These are phyloP conservation scores for Characodon lateralis DNA, from an alignment of 2,797 vertebrate species.

Conservation along the genomic window DNA sequence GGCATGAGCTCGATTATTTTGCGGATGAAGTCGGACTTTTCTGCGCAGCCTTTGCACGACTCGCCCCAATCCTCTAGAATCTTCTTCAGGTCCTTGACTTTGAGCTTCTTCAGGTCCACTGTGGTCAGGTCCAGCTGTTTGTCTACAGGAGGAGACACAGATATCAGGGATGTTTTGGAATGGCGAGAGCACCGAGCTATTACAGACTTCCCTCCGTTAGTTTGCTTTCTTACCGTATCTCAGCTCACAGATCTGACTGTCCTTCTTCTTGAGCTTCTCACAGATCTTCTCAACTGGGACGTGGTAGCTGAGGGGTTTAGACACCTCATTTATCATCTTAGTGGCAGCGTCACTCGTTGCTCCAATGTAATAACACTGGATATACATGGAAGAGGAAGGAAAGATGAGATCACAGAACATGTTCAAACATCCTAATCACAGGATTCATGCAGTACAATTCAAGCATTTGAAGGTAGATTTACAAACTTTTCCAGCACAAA, in stretches of 20 bases:
- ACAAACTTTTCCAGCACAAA: too few species aligned
- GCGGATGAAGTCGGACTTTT: constrained; percentile 96
- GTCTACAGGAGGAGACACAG: constrained; percentile 72
- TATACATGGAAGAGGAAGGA: background rate
- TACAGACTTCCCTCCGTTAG: background rate
- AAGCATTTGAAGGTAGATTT: too few species aligned
- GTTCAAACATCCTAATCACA: background rate
- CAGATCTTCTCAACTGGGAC: constrained; percentile 94
- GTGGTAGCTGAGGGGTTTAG: constrained; percentile 92
- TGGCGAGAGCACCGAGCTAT: background rate
- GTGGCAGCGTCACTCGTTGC: constrained; percentile 95
- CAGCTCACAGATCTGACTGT: constrained; percentile 95
- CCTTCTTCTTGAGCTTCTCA: constrained; percentile 97
- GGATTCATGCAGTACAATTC: too few species aligned
- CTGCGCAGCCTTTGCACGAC: constrained; percentile 94
- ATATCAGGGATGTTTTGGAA: background rate
- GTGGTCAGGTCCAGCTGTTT: constrained; percentile 94
- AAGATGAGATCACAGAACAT: background rate
- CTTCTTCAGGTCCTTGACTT: constrained; percentile 96
- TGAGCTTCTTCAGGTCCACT: constrained; percentile 93
- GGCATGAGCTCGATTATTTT: constrained; percentile 98
- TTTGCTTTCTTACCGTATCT: constrained; percentile 88
- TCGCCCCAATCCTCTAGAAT: constrained; percentile 97
- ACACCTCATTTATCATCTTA: constrained; percentile 95
- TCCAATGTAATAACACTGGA: constrained; percentile 95